Base-by-base conservation (phyloP, 2,113 vertebrate genomes). In the Peucedramus taeniatus region DNA sequence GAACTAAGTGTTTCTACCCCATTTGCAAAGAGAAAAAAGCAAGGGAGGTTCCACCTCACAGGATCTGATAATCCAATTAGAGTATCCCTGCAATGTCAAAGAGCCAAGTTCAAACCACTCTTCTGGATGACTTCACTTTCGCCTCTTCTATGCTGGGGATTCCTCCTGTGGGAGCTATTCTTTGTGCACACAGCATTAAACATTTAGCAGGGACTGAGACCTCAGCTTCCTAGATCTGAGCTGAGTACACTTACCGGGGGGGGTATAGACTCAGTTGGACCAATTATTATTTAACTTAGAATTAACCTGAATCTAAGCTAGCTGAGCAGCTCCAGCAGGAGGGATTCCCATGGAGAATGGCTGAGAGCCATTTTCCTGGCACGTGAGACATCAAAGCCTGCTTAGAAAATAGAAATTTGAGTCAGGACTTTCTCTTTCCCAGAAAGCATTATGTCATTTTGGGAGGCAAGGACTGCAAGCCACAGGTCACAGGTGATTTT, bases 101-200 rank as follows among this genome's bases (percentile, higher is more conserved):
- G 75, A 88, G n/a, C 26, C 42, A 69, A 70, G 71, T 91, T 90
- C 86, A 92, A 95, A 92, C 11, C 66, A 54, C 18, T 90, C 92
- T 94, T 94, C 88, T 65, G 79, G 74, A 95, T 93, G 70, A 96
- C 93, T 95, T 90, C 75, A 92, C 92, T 86, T 97, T 95, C 88
- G 49, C 47, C n/a, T 90, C 54, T 88, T 88, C 74, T 69, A 0
- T 65, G 66, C 57, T 92, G 70, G 92, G 45, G 53, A 86, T 92
- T 78, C 79, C 85, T 90, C 90, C 92, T 90, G 28, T 88, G 96
- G 92, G 90, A 96, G 45, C 37, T 88, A 51, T 87, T 93, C 71
- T 74, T 76, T 76, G 85, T 80, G 57, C 63, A 92, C 63, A 88
- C 50, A 88, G 66, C 75, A 92, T 96, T 95, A 96, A 97, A 92